A percentile compares a stretch with the other conserved stretches of the same genome.
phyloP scores from a whole-genome alignment of 1,140 invertebrate genomes.

The Ceratina australensis region DNA sequence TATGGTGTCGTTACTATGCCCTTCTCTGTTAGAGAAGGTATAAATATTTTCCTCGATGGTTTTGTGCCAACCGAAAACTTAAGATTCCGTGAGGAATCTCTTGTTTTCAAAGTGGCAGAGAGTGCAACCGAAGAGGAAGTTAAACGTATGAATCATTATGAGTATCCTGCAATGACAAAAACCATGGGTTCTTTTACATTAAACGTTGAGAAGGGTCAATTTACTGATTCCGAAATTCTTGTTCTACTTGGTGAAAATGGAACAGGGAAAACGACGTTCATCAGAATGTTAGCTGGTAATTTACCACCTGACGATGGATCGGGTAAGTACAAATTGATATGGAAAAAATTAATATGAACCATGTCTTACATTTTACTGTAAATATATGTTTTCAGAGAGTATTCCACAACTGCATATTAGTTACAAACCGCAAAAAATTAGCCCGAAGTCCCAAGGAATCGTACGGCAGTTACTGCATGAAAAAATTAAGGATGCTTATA shows the following conservation, averaged over 20 bases:
- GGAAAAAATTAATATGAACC: too few relatives aligned
- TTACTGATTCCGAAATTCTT: slow-evolving; percentile 99
- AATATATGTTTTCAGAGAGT: slow-evolving; percentile 80
- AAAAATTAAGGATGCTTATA: slow-evolving; percentile 97
- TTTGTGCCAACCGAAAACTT: slow-evolving; percentile 99
- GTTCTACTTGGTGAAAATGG: slow-evolving; percentile 99
- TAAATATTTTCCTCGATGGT: slow-evolving; percentile 99
- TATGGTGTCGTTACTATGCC: slow-evolving; percentile 99
- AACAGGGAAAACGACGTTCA: slow-evolving; percentile 99
- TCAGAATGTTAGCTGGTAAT: slow-evolving; percentile 98
- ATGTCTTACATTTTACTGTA: background rate
- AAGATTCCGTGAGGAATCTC: slow-evolving; percentile 96
- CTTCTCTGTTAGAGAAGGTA: slow-evolving; percentile 99
- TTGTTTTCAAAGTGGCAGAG: slow-evolving; percentile 99
- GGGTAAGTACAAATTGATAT: too few relatives aligned
- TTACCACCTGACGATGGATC: slow-evolving; percentile 94
- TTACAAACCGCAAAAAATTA: slow-evolving; percentile 99
- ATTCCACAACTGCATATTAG: slow-evolving; percentile 97
- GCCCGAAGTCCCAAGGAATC: slow-evolving; percentile 96
- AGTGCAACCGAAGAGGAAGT: slow-evolving; percentile 98
- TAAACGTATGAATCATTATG: slow-evolving; percentile 97
- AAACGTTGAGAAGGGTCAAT: slow-evolving; percentile 92
- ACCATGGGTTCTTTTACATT: slow-evolving; percentile 92
- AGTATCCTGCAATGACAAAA: slow-evolving; percentile 94
- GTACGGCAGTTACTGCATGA: slow-evolving; percentile 96